Percentiles rank a stretch among this genome's conserved stretches.
phyloP scores from a whole-genome alignment of 37 sponge, comb jelly and placozoan species.

The Agelas oroides region DNA sequence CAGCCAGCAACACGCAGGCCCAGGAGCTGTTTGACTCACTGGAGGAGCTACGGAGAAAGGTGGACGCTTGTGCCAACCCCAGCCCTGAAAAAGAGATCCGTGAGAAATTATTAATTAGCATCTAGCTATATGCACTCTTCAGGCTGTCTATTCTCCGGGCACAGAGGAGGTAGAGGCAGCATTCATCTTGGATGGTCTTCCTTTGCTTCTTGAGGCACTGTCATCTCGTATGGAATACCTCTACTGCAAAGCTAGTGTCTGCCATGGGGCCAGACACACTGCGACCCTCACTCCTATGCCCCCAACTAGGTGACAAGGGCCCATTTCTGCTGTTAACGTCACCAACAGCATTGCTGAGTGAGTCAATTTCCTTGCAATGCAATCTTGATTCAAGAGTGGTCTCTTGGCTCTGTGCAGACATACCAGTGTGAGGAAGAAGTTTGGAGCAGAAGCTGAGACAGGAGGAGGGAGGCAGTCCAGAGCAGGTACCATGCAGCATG shows the following conservation, averaged over 20 bases:
- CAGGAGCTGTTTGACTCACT: slow-evolving; percentile 33
- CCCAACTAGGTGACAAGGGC: neutral
- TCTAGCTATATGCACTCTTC: no score
- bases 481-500: no score
- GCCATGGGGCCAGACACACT: slow-evolving; percentile 17
- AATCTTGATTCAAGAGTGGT: no score
- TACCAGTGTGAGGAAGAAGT: neutral
- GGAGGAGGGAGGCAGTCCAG: neutral
- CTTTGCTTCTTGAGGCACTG: slow-evolving; percentile 32
- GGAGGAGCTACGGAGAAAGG: neutral
- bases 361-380: no score
- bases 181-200: slow-evolving; percentile 19
- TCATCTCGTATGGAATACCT: slow-evolving; percentile 69
- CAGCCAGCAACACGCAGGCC: slow-evolving; percentile 75
- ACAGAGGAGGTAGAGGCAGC: slow-evolving; percentile 17
- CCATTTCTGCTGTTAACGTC: slow-evolving; percentile 65
- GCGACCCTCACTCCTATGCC: neutral
- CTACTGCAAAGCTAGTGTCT: slow-evolving; percentile 23
- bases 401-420: neutral
- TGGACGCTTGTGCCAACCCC: neutral
- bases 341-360: slow-evolving; percentile 57
- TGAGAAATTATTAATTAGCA: no score
- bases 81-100: no score
- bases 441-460: neutral
- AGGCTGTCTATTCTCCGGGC: no score